Base-by-base conservation (phyloP, 2,888 invertebrate genomes). In the Stenurella melanura region DNA sequence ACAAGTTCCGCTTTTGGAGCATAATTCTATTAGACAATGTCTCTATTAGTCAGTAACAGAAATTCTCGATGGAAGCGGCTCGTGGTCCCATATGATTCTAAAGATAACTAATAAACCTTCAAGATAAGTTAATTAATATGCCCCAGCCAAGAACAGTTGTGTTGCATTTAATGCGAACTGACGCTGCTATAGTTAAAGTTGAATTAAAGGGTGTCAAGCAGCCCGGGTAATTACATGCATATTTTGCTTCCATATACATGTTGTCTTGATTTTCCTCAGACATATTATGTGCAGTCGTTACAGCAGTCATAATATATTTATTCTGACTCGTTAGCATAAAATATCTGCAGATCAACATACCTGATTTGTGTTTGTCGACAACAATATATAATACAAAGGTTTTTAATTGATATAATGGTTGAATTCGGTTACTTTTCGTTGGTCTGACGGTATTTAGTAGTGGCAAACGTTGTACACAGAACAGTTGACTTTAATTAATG, bases 41-140 rank as follows among this genome's bases (percentile, higher is more conserved):
- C 58, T 19, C 58, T 21, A 58, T 58, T 58, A 58, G 58, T 58
- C 58, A 58, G 58, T 58, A 19, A 58, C 50, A 58, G 18, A 58
- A 58, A 58, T 58, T 58, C 58, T 19, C 58, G 58, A 58, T 58
- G 19, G 19, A 19, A 19, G 58, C 15, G 5, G 72, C 72, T 66
- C 60, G 67, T 72, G 67, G 72, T 75, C 72, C 75, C 74, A 74
- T 54, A 74, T 74, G 75, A 72, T 76, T 68, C 75, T 72, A 72
- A 76, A 72, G 75, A 72, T 68, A 76, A 76, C 71, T 67, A 74
- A 76, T 76, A 76, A 76, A 67, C 72, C 75, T 72, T 80, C 74
- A 74, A 72, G 38, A 64, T 64, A 42, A 18, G 64, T n/a, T 64
- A 64, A 64, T 64, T 64, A 64, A 64, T 64, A 64, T 64, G 42